A percentile compares a stretch with the other conserved stretches of the same genome.
Conservation (phyloP, 2,113 vertebrate species). For the Actenoides hombroni region DNA sequence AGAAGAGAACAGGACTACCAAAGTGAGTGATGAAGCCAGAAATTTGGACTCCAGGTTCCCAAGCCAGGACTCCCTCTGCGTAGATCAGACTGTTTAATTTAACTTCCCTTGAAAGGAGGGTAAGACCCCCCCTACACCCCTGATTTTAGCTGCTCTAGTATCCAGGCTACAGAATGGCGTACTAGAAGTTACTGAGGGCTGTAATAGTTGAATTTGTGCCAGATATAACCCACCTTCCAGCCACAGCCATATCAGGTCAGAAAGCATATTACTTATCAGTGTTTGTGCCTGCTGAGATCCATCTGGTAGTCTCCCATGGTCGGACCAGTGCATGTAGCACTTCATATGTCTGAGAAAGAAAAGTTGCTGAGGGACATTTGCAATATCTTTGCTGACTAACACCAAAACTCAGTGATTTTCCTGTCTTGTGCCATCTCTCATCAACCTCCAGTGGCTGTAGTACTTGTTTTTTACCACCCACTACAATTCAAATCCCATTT, state of each 20-base stretch:
- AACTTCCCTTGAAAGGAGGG: background rate
- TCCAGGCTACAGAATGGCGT: background rate
- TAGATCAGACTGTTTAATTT: background rate
- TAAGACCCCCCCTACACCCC: fast-evolving
- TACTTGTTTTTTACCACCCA: background rate
- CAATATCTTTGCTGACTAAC: background rate
- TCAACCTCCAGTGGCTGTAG: background rate
- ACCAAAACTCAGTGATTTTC: background rate
- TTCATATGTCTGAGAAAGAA: background rate
- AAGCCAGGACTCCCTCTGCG: background rate
- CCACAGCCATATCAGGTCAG: background rate
- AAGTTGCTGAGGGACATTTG: background rate
- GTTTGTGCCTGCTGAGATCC: background rate
- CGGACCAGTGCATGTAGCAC: background rate
- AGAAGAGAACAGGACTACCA: background rate
- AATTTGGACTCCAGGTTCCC: background rate
- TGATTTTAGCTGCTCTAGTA: background rate
- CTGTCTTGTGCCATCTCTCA: background rate
- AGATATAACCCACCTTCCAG: background rate
- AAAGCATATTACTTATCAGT: background rate
- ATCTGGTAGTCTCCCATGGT: background rate
- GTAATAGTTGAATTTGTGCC: background rate
- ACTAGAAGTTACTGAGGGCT: background rate
- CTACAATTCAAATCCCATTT: background rate
- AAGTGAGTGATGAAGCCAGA: background rate